Evolutionary conservation across 2,797 vertebrate species (phyloP).

Genomic region (Falco biarmicus): DNA sequence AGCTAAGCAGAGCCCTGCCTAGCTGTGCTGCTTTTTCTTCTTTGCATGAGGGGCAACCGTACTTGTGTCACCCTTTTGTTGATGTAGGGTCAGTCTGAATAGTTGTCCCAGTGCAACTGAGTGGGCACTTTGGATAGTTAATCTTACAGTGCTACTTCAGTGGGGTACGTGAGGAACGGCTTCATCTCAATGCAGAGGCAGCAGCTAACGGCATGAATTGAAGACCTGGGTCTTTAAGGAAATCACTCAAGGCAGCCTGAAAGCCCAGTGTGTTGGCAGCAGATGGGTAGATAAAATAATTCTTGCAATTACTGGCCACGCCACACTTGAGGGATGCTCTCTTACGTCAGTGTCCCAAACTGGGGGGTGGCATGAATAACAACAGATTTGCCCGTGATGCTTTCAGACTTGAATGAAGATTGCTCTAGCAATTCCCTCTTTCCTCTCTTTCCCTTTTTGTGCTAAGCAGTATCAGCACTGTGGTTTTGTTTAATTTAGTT

Average conservation of each 20-base stretch:
- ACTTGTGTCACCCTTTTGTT: background rate
- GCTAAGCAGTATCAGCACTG: background rate
- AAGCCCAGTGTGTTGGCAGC: background rate
- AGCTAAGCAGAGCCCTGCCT: background rate
- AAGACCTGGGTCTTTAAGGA: background rate
- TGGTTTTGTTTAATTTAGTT: background rate
- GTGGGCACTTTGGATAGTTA: background rate
- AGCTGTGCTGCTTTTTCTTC: background rate
- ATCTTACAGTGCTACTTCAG: background rate
- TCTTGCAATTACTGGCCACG: background rate
- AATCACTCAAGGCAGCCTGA: background rate
- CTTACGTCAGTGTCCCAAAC: background rate
- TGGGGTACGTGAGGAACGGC: background rate
- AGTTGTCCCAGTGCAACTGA: background rate
- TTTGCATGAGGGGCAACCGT: background rate
- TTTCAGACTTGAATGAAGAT: slow-evolving; percentile 1
- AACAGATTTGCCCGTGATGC: background rate
- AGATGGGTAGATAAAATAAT: background rate
- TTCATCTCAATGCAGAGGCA: background rate
- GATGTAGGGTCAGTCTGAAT: background rate
- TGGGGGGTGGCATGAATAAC: background rate
- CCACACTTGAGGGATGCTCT: background rate
- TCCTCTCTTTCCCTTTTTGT: background rate
- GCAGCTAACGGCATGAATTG: background rate
- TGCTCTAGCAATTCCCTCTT: background rate